Base-by-base conservation (phyloP, 2,888 invertebrate genomes). In the Dryobotodes eremita region DNA sequence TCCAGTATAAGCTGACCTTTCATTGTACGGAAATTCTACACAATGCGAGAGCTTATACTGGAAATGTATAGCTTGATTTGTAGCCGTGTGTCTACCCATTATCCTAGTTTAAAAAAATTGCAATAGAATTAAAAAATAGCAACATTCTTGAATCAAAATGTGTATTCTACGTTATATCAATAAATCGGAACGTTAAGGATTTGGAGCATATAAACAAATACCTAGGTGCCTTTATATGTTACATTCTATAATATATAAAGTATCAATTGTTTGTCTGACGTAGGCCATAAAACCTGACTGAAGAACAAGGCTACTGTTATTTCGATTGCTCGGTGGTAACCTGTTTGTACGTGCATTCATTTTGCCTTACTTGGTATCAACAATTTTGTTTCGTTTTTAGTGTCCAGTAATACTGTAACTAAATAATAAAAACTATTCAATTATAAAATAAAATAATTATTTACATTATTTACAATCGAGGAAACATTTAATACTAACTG, bases 201-300 rank as follows among this genome's bases (percentile, higher is more conserved):
- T 66, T 17, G 31, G 36, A 75, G n/a, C 31, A 46, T 31, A 36
- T 31, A 61, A 65, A 83, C 59, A 76, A 77, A 62, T 65, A 59
- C 46, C 31, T 36, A 36, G 17, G n/a, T 61, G 20, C 7, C 36
- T 36, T 36, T 3, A 2, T 13, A 57, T 23, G 59, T 69, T 71
- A 50, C 17, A 77, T 62, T 76, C 20, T 42, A 50, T 75, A 50
- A 68, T 68, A 36, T 26, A 26, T 80, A 46, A 42, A 23, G 15
- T 4, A 80, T 82, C 83, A 77, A 62, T 77, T 77, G 81, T 77
- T 71, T 71, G 68, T 71, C 26, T 59, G 71, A 72, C 77, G 71
- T 57, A 1, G 23, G n/a, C 61, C 26, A 82, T 81, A 76, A 82
- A 82, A 66, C 48, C 70, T 70, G 53, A 6, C 71, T 65, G 31